Evolutionary conservation across 1,140 invertebrate genomes (phyloP).

Genomic region (Ceratina australensis): DNA sequence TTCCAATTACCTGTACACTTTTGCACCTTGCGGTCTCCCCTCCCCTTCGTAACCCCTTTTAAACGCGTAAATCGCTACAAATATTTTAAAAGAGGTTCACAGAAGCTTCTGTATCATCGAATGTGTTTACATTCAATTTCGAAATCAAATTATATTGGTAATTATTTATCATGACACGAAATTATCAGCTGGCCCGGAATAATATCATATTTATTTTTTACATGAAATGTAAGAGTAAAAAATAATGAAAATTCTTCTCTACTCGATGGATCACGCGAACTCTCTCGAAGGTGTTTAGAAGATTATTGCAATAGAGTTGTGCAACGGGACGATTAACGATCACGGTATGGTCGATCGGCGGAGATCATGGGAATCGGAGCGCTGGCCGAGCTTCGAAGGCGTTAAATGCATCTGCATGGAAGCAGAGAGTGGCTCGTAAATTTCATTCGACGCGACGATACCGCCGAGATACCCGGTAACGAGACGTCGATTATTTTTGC

Average conservation of each 20-base stretch:
- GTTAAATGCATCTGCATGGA: slow-evolving; percentile 43
- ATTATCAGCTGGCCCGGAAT: no score
- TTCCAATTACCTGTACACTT: not conserved
- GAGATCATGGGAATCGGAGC: slow-evolving; percentile 54
- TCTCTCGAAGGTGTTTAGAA: slow-evolving; percentile 1
- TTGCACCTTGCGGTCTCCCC: not conserved
- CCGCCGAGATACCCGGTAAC: slow-evolving; percentile 57
- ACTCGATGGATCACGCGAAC: not conserved
- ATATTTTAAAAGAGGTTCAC: no score
- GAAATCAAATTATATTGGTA: no score
- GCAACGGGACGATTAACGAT: slow-evolving; percentile 64
- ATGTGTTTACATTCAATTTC: no score
- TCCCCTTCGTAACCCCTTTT: no score
- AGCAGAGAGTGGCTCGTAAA: slow-evolving; percentile 10
- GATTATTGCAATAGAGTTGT: slow-evolving; percentile 46
- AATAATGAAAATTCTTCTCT: no score
- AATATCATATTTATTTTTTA: no score
- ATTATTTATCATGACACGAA: no score
- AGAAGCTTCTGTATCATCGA: no score
- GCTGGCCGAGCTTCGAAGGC: slow-evolving; percentile 30
- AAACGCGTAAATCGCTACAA: not conserved
- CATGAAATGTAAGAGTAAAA: no score
- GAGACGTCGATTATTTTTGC: slow-evolving; percentile 56
- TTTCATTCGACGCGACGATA: slow-evolving; percentile 5
- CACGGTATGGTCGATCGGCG: slow-evolving; percentile 39